phyloP scores from a whole-genome alignment of 2,113 vertebrate species.

The Anas platyrhynchos region DNA sequence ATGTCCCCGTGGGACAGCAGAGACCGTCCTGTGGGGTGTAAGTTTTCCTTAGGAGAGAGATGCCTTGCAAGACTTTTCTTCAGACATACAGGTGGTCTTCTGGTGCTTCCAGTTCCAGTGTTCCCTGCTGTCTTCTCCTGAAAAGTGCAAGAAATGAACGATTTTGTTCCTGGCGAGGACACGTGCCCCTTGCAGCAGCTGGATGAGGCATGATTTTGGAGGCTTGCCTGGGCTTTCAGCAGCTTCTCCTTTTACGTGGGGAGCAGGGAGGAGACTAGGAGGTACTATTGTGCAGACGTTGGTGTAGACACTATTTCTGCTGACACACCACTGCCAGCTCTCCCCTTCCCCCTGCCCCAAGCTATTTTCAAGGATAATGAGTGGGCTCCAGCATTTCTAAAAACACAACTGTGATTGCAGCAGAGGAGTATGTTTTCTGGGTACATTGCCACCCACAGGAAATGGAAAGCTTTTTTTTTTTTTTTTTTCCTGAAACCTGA shows the following conservation, averaged over 20 bases:
- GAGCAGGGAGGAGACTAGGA: neutral
- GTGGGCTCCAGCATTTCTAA: neutral
- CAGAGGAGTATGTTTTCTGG: constrained; percentile 31
- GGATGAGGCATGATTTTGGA: neutral
- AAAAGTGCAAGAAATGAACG: neutral
- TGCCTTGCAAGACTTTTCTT: neutral
- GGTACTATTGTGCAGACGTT: accelerated
- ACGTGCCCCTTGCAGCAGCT: neutral
- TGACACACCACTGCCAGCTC: neutral
- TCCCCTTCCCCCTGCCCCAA: neutral
- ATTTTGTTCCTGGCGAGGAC: neutral
- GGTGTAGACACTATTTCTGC: neutral
- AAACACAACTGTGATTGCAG: neutral
- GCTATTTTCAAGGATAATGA: constrained; percentile 30
- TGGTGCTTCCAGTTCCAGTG: neutral
- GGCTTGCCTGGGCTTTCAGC: neutral
- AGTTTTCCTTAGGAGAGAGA: neutral
- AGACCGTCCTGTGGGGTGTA: neutral
- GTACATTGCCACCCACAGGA: neutral
- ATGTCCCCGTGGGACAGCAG: neutral
- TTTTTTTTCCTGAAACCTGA: neutral
- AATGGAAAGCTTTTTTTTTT: neutral
- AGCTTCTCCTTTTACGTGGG: neutral
- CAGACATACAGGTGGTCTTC: neutral
- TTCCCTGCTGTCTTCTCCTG: neutral